Conservation (phyloP, 2,888 invertebrate genomes). For the Malacosoma neustria region DNA sequence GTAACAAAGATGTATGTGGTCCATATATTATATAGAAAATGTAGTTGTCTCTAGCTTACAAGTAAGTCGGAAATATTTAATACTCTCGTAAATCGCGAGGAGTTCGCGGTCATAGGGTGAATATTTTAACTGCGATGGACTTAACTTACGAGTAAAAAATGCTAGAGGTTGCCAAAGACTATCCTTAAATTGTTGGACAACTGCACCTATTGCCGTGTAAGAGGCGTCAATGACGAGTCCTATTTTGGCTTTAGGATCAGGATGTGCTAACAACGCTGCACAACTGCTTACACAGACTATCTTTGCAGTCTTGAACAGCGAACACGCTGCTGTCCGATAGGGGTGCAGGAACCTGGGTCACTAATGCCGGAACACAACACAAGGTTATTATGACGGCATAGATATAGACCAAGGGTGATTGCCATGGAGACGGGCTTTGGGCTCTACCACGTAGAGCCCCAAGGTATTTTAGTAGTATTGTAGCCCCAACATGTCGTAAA, state of each 20-base stretch:
- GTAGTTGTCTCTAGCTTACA: slow-evolving; percentile 29
- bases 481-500: no score
- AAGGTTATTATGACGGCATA: no score
- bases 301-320: no score
- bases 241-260: slow-evolving; percentile 19
- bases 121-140: slow-evolving; percentile 25
- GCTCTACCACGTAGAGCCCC: no score
- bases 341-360: no score
- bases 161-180: slow-evolving; percentile 28
- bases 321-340: no score
- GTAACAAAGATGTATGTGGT: slow-evolving; percentile 22
- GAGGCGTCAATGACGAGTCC: slow-evolving; percentile 35
- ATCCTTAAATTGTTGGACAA: slow-evolving; percentile 27
- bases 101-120: slow-evolving; percentile 38
- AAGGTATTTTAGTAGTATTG: no score
- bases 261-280: slow-evolving; percentile 29
- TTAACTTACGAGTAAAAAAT: slow-evolving; percentile 34
- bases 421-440: no score
- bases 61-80: slow-evolving; percentile 32
- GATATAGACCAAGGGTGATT: no score
- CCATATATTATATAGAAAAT: slow-evolving; percentile 15
- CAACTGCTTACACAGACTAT: slow-evolving; percentile 16
- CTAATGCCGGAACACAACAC: no score
- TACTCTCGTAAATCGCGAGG: slow-evolving; percentile 30
- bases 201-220: slow-evolving; percentile 33